Base-by-base conservation (phyloP, 2,888 invertebrate species). In the Pachycephus smyrnensis region DNA sequence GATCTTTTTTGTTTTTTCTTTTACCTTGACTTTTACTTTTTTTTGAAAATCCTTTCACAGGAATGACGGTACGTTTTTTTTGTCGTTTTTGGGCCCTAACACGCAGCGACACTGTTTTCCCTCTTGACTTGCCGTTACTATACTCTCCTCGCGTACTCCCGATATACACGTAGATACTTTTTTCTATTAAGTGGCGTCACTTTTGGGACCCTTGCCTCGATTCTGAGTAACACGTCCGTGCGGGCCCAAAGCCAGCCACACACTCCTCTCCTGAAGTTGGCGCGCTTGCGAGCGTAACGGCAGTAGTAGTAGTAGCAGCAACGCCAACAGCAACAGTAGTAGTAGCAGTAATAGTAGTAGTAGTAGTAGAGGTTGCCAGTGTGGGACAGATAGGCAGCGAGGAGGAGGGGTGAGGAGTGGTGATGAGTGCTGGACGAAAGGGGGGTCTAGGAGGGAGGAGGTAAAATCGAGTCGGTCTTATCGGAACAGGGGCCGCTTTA, bases 211-310 rank as follows among this genome's bases (percentile, higher is more conserved):
- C 2, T 55, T 55, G 40, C 40, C 40, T 55, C 23, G 40, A 55
- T 55, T 55, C 40, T 55, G 9, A 23, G 23, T 23, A 55, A 55
- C 71, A 75, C 75, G 82, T 85, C 85, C 86, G 84, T 84, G 83
- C 85, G 83, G 83, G 82, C 83, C 83, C 83, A 80, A 80, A 80
- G 84, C 82, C 84, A 84, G 80, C 83, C 83, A 81, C 82, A 80
- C 80, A 87, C 86, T 87, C 74, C 81, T 83, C 71, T 31, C 71
- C 71, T 30, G 30, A 71, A 32, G 31, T 32, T 15, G 71, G 71
- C 32, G 32, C 71, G 71, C 71, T 71, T 32, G 71, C 31, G 71
- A 31, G 71, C 32, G 40, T 55, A 55, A 55, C 40, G 40, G 15
- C 15, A 40, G 40, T 15, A 40, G 40, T 40, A 40, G 15, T 40